Conservation (phyloP, 2,888 invertebrate species). For the Lasioglossum vierecki region DNA sequence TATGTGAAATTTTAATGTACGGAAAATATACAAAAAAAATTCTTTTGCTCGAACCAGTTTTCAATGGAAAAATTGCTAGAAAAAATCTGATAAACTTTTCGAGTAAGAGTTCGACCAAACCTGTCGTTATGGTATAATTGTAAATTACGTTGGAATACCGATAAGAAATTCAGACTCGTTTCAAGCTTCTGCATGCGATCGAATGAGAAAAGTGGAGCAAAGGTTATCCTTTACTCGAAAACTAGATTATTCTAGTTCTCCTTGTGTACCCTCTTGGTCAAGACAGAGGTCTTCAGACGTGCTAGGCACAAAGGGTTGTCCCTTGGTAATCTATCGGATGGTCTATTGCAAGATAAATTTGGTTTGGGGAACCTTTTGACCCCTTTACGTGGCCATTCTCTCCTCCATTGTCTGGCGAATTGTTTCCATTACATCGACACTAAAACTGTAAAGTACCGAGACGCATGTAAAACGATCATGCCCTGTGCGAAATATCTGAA, state of each 20-base stretch:
- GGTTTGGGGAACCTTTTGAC: not conserved
- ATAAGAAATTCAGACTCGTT: not conserved
- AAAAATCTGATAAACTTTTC: not conserved
- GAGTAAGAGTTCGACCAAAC: not conserved
- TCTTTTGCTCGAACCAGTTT: too few relatives aligned
- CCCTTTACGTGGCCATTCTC: not conserved
- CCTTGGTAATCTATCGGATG: conserved; percentile 1
- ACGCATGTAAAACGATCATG: not conserved
- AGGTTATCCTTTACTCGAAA: not conserved
- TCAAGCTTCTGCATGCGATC: not conserved
- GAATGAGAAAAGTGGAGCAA: not conserved
- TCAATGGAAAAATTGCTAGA: not conserved
- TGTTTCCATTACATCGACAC: conserved; percentile 1
- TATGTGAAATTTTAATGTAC: too few relatives aligned
- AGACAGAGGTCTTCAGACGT: not conserved
- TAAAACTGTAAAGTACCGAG: not conserved
- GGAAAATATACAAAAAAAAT: too few relatives aligned
- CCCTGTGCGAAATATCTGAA: not conserved
- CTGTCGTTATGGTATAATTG: not conserved
- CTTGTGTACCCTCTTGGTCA: not conserved
- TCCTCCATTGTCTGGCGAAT: not conserved
- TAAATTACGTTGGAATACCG: not conserved
- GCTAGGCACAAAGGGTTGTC: not conserved
- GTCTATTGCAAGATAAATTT: not conserved
- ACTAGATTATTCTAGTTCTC: not conserved